Evolutionary conservation across 2,888 invertebrate species (phyloP), one percentile per base, ranked within the genome.

Genomic region (Spodoptera exigua): DNA sequence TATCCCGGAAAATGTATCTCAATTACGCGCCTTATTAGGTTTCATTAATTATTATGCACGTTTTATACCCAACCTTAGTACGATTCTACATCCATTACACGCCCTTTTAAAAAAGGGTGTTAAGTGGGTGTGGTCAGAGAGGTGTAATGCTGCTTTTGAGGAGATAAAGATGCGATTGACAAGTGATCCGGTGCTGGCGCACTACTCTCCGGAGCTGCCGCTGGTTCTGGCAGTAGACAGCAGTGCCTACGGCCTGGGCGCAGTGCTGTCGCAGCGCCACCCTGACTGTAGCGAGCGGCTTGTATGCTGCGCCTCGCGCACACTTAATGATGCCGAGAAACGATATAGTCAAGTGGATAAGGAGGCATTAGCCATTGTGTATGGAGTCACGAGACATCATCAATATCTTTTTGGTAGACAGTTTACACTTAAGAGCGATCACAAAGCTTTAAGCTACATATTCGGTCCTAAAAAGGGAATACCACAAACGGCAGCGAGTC

Each of bases 181-280:
- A 0, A 55, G 56, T 9, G 57, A 48, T 12, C 49, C 51, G 2
- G 70, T 67, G n/a, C 43, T 72, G 34, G 76, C 72, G 4, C 72
- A 69, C 32, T 76, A 73, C 44, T 66, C 69, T 12, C 59, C 56
- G 2, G 39, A 39, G 34, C 52, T 64, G 17, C 67, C 67, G 21
- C 39, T 74, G 37, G 56, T 74, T 7, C 35, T 71, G 36, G 54
- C 68, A 1, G 72, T 74, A 16, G 69, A 76, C 52, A 71, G 69
- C 54, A 70, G 66, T 27, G 51, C 70, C 11, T 66, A 64, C 34
- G 73, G 74, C 5, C 39, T 74, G 14, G 73, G 74, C 14, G 60
- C 66, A 11, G 62, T 72, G 47, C 62, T 78, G 27, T 55, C 74
- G 36, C 78, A 76, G 36, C 41, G 54, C 0, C 59, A 65, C 53